Evolutionary conservation across 2,113 vertebrate species (phyloP), one percentile per base, ranked within the genome.

Genomic region (Erinaceus europaeus): DNA sequence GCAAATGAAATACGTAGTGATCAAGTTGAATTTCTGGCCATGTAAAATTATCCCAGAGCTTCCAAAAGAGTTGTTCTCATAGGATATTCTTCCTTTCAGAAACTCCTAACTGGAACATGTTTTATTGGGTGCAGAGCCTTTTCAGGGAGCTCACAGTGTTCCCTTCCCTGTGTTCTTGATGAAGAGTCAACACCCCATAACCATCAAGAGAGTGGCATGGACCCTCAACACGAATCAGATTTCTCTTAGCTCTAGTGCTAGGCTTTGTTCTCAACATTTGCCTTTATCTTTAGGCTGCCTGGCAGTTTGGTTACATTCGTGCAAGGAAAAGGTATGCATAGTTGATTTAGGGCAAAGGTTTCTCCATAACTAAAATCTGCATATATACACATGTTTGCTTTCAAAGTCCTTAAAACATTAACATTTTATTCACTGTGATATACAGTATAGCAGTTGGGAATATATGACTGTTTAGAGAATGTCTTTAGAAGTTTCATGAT

Each of bases 401-500:
- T 94, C 71, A 92, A 86, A 95, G 82, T 74, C 79, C 88, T 88
- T 77, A 82, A 92, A 94, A 91, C 83, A 92, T 88, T 92, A 91
- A 91, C 91, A 93, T 96, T 86, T 93, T 89, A 86, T 91, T 93
- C 85, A 85, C 50, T 82, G 82, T 27, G 57, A 89, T 94, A 93
- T 92, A 90, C 84, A 87, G 8, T 83, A 76, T 78, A 86, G 82
- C 85, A 73, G 32, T 61, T 90, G 92, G 64, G 53, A 87, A 90
- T 93, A 86, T 73, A 77, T 67, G 79, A 78, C 46, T 93, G 77
- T 91, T 95, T 93, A 72, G 89, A 94, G 85, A 90, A 85, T 57
- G 55, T 64, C 85, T 83, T 94, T 69, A 94, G 92, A 95, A 94
- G 82, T 94, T 96, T 85, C 88, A 73, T 89, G 90, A 80, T 71